A percentile compares a stretch with the other conserved stretches of the same genome.
Conservation (phyloP, 1,140 invertebrate species). For the Panagrolaimus sp. region DNA sequence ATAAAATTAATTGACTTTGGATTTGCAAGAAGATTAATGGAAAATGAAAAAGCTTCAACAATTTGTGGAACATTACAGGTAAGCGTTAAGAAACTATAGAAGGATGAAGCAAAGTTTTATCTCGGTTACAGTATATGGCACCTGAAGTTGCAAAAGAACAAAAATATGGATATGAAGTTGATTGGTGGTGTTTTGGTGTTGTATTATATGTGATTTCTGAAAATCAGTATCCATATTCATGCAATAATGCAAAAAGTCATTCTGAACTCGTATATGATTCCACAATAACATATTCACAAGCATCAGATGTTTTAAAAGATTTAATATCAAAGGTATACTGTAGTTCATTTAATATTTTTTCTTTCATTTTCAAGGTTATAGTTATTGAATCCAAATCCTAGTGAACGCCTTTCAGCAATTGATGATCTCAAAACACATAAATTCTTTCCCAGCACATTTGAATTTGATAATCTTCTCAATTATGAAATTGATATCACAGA, state of each 20-base stretch:
- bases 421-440: too few species aligned
- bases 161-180: constrained; percentile 60
- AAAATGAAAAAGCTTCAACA: constrained; percentile 71
- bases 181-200: constrained; percentile 62
- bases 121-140: constrained; percentile 72
- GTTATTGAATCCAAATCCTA: too few species aligned
- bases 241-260: constrained; percentile 13
- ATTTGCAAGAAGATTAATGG: constrained; percentile 79
- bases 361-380: too few species aligned
- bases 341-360: too few species aligned
- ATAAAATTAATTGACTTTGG: constrained; percentile 82
- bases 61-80: constrained; percentile 77
- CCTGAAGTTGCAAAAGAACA: constrained; percentile 59
- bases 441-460: too few species aligned
- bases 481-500: too few species aligned
- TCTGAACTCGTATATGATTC: constrained; percentile 6
- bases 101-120: too few species aligned
- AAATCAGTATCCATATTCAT: constrained; percentile 24
- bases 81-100: neutral
- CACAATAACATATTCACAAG: too few species aligned
- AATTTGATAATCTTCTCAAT: too few species aligned
- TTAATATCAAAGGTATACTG: too few species aligned
- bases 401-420: too few species aligned
- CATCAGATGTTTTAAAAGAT: too few species aligned
- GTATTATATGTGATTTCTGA: constrained; percentile 60